Base-by-base conservation (phyloP, 2,797 vertebrate genomes). In the Chelonia mydas region DNA sequence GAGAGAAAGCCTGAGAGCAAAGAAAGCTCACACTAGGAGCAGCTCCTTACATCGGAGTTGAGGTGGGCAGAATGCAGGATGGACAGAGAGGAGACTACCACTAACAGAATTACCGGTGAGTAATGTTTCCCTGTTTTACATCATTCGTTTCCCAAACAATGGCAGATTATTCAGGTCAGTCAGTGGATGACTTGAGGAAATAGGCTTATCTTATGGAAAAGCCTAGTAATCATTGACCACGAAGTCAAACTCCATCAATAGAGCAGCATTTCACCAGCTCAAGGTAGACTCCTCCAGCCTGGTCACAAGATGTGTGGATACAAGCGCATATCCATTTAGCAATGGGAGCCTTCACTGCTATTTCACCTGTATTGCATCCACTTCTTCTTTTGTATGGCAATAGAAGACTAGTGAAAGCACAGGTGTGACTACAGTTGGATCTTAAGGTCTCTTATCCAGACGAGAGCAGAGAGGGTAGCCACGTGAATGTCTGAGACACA, bases 1-100 rank as follows among this genome's bases (percentile, higher is more conserved):
- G 41, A 76, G 25, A 76, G 74, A 47, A 45, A 11, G 21, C 25
- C 7, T 41, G 68, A 76, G 27, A 76, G 27, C 41, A 76, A 76
- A 76, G 12, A 27, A 47, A 76, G 41, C 25, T 76, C 25, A 76
- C 85, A 33, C 45, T 68, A 19, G 74, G 33, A 96, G 65, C 17
- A 45, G 27, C 37, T 74, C 4, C 16, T 2, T 0, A 41, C 59
- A 23, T 27, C 2, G 2, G 7, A 37, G 59, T 9, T 11, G 23
- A 37, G 55, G 7, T 12, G 23, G 81, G 47, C 25, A 78, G 25
- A 86, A 76, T 15, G 25, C 45, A 47, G 23, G 74, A 76, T 28
- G 11, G 25, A 74, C 9, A 65, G 61, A 74, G 37, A 37, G 6
- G 28, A 33, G 59, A 61, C 59, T 61, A 61, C 9, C 10, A 76